Conservation (phyloP, 2,797 vertebrate species). For the Falco columbarius region DNA sequence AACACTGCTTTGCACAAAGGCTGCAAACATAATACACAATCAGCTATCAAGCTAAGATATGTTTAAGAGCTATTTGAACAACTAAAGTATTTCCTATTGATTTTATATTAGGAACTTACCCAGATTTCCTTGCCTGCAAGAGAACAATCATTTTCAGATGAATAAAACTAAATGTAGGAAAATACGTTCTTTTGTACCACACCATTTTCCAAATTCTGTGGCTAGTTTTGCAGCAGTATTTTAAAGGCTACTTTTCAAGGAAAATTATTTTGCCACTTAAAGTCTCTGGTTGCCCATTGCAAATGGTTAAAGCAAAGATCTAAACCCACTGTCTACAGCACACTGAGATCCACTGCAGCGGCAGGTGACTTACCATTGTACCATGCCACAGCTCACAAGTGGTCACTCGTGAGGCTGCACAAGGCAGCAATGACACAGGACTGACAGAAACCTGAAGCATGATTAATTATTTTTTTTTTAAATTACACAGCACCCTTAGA, state of each 20-base stretch:
- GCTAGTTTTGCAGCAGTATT: slow-evolving; percentile 38
- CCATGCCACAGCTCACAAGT: neutral
- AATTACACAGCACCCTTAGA: neutral
- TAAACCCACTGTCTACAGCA: neutral
- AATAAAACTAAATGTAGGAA: neutral
- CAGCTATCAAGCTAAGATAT: neutral
- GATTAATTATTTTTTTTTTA: neutral
- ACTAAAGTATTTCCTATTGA: slow-evolving; percentile 9
- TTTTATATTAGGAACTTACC: slow-evolving; percentile 28
- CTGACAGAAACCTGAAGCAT: neutral
- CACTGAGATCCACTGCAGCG: slow-evolving; percentile 7
- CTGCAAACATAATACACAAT: neutral
- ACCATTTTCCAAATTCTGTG: slow-evolving; percentile 38
- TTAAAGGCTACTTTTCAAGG: slow-evolving; percentile 45
- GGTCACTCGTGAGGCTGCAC: neutral
- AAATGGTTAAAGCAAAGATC: slow-evolving; percentile 22
- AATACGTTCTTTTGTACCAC: neutral
- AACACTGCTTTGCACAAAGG: neutral
- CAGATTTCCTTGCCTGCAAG: neutral
- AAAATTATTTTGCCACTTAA: slow-evolving; percentile 42
- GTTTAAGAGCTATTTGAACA: slow-evolving; percentile 1
- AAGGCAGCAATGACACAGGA: neutral
- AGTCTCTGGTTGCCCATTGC: neutral
- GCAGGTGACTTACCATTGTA: neutral
- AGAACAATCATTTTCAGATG: neutral